Evolutionary conservation across 1,140 invertebrate species (phyloP), one percentile per base, ranked within the genome.

Genomic region (Drosophila nebulosa): DNA sequence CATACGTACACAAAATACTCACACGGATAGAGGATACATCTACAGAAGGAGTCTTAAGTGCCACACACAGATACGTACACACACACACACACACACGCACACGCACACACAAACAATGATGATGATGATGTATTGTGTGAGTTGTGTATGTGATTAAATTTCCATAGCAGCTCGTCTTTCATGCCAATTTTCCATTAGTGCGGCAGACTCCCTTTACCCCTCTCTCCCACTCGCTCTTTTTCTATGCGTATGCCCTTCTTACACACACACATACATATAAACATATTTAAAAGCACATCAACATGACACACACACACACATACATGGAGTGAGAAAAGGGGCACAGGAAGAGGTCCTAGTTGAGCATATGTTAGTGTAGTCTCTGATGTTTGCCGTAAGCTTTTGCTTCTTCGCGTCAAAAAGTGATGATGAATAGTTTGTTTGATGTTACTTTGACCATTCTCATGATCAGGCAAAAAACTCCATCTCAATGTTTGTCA

Each of bases 151-250:
- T 88, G 83, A 88, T 88, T 88, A 88, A 88, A 88, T 88, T 88
- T 88, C 83, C 83, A 88, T 88, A 88, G 83, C 60, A 86, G 79
- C 84, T 88, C 78, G 84, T 88, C 79, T 88, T 88, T 83, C 83
- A 88, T 88, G 84, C 79, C 83, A 88, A 88, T 88, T 88, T 88
- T 88, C 83, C 83, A 88, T 88, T 88, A 89, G 83, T 89, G 10
- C 16, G 16, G 16, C 39, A 21, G 39, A 46, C 39, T 46, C 39
- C 18, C 39, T 46, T n/a, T 46, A 6, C 16, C 14, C 6, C 1
- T 10, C 39, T 10, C 39, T 46, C 39, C 21, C 16, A 21, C 39
- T 68, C 74, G 66, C 42, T 64, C 71, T 66, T 60, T 59, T 62
- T 36, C 78, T 53, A 63, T 68, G 63, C 69, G 56, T 77, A 14